Conservation (phyloP, 2,888 invertebrate species). For the Orthonevra nobilis region DNA sequence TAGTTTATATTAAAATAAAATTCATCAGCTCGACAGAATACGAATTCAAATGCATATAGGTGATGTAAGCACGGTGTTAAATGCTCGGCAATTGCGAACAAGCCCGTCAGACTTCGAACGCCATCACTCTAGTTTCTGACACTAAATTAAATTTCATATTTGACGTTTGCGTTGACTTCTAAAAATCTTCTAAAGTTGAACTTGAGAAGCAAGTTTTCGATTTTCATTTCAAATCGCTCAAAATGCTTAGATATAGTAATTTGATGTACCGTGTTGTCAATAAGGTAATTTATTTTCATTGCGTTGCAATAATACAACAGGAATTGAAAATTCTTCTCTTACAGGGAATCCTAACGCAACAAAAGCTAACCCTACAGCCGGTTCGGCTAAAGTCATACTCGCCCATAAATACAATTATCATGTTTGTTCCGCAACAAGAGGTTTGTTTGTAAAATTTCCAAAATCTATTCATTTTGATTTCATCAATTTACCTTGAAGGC, state of each 20-base stretch:
- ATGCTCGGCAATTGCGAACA: no score
- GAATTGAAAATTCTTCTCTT: neutral
- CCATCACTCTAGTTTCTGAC: no score
- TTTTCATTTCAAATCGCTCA: neutral
- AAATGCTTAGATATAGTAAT: slow-evolving; percentile 34
- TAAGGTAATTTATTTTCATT: slow-evolving; percentile 23
- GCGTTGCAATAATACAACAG: neutral
- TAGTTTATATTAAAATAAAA: no score
- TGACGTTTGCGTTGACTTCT: no score
- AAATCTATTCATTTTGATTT: slow-evolving; percentile 1
- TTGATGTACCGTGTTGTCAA: slow-evolving; percentile 24
- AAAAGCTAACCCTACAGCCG: slow-evolving; percentile 1
- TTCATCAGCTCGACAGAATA: no score
- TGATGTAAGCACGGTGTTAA: no score
- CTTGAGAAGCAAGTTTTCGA: slow-evolving; percentile 9
- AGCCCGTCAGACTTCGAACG: no score
- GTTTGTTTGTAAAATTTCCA: slow-evolving; percentile 80
- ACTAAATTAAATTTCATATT: no score
- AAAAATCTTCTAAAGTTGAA: no score
- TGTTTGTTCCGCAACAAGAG: slow-evolving; percentile 99
- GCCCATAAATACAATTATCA: slow-evolving; percentile 94
- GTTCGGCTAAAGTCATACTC: slow-evolving; percentile 80
- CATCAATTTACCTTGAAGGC: slow-evolving; percentile 84
- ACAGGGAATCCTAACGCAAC: slow-evolving; percentile 26
- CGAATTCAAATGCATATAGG: no score